A percentile compares a stretch with the other conserved stretches of the same genome.
Evolutionary conservation across 2,113 vertebrate genomes (phyloP).

Genomic region (Vidua macroura): DNA sequence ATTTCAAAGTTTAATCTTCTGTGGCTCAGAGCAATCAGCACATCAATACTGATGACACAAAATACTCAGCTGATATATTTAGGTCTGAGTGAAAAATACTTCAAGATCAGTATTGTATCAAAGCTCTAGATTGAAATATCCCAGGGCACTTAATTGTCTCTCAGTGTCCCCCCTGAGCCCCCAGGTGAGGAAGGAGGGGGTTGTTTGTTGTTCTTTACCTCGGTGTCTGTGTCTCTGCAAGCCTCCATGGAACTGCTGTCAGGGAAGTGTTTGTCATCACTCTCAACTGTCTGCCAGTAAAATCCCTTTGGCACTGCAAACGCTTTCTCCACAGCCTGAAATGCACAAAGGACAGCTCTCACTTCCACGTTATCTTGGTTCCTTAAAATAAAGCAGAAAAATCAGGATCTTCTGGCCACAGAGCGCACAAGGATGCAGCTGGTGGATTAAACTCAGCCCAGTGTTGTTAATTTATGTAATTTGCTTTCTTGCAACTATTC

Average conservation of each 20-base stretch:
- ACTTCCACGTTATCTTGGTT: background rate
- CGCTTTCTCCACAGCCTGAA: constrained; percentile 68
- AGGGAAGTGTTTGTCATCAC: constrained; percentile 64
- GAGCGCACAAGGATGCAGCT: background rate
- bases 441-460: background rate
- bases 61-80: background rate
- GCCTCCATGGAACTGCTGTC: constrained; percentile 18
- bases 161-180: background rate
- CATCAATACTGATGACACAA: background rate
- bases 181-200: background rate
- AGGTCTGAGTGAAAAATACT: constrained; percentile 9
- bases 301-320: constrained; percentile 70
- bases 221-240: constrained; percentile 48
- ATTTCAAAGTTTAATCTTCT: constrained; percentile 23
- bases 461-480: background rate
- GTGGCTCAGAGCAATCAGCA: constrained; percentile 7
- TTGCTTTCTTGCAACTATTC: background rate
- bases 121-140: background rate
- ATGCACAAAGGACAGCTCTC: background rate
- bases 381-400: background rate
- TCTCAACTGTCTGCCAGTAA: constrained; percentile 78
- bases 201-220: constrained; percentile 57
- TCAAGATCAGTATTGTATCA: background rate
- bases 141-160: background rate
- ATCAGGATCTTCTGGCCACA: background rate